A percentile compares a stretch with the other conserved stretches of the same genome.
Evolutionary conservation across 2,113 vertebrate species (phyloP).

Genomic region (Indicator maculatus): DNA sequence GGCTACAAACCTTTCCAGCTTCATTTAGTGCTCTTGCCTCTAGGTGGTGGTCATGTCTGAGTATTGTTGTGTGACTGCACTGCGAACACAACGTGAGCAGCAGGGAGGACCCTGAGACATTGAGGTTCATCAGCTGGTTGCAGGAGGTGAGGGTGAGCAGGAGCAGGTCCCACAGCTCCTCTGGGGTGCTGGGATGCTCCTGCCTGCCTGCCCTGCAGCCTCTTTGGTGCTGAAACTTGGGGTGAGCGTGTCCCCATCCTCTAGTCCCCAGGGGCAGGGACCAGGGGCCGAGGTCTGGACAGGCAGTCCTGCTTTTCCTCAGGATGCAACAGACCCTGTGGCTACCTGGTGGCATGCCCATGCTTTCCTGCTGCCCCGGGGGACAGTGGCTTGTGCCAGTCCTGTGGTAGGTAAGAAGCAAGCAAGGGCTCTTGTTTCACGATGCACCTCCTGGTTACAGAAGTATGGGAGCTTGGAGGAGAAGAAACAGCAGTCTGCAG

Average conservation of each 20-base stretch:
- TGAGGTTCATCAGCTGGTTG: not conserved
- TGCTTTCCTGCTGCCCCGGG: not conserved
- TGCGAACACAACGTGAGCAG: accelerated
- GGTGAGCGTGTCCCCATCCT: not conserved
- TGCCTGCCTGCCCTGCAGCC: not conserved
- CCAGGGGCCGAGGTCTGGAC: not conserved
- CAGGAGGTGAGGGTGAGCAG: accelerated
- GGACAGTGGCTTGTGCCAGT: not conserved
- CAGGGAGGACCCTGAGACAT: not conserved
- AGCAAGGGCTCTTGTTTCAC: not conserved
- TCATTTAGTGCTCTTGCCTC: conserved; percentile 1
- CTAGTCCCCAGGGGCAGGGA: not conserved
- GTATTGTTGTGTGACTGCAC: not conserved
- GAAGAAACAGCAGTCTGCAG: not conserved
- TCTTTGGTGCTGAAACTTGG: accelerated
- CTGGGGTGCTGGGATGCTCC: accelerated
- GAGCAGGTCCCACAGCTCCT: not conserved
- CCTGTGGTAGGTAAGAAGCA: not conserved
- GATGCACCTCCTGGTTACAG: not conserved
- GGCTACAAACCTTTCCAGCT: not conserved
- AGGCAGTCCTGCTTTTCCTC: not conserved
- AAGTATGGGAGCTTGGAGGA: not conserved
- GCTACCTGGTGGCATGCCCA: not conserved
- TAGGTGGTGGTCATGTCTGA: conserved; percentile 13
- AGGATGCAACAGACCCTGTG: not conserved